Base-by-base conservation (phyloP, 1,140 invertebrate species). In the Chymomyza costata region DNA sequence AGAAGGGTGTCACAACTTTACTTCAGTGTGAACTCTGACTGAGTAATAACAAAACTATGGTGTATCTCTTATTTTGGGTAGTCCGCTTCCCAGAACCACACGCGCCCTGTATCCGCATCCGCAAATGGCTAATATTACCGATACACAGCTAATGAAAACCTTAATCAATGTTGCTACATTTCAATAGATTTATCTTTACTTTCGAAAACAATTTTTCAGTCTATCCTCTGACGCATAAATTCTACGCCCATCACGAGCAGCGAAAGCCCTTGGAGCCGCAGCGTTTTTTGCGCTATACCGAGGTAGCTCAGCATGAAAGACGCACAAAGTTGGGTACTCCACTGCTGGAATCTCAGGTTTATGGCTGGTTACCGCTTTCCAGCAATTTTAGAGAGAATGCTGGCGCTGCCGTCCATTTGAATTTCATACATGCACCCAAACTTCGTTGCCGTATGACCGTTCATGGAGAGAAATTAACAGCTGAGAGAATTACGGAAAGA, bases 301-400 rank as follows among this genome's bases (percentile, higher is more conserved):
- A 49, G 0, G 61, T 59, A 6, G 50, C 47, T 30, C 49, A 58
- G 17, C 3, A 54, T 19, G 59, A 71, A n/a, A 51, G 65, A 0
- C 43, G 57, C 10, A 55, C 40, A 30, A 3, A 53, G 7, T 43
- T 69, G 18, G 21, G 6, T 10, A 43, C 59, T 14, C 81, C 81
- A 1, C 15, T 59, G 1, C 44, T 83, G 6, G 70, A 83, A 32
- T 82, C 67, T 0, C 76, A 83, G 38, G 39, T 67, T 0, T 83
- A 84, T 15, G 82, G 82, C 10, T 84, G 82, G 82, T 39, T 82
- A 17, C 82, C 82, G 5, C 6, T 61, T n/a, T n/a, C n/a, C n/a
- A n/a, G n/a, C n/a, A n/a, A n/a, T n/a, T n/a, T 0, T 38, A 60
- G 17, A 3, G 18, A 28, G 60, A 53, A 13, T 39, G 45, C n/a